Percentiles rank a stretch among this genome's conserved stretches.
Evolutionary conservation across 2,113 vertebrate species (phyloP).

Genomic region (Saiga tatarica): DNA sequence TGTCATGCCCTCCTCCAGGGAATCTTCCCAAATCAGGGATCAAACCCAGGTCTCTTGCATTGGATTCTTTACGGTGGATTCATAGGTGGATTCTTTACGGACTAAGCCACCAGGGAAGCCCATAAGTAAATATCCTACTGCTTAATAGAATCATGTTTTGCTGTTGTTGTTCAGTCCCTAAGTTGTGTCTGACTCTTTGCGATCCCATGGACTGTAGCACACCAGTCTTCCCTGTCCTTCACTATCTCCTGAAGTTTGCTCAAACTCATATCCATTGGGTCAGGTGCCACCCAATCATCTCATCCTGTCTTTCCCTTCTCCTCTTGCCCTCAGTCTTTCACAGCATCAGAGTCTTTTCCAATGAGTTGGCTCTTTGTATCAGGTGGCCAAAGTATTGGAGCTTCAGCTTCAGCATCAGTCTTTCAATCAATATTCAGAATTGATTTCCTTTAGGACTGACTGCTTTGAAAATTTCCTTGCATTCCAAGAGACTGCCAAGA

Average conservation of each 20-base stretch:
- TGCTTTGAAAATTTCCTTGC: neutral
- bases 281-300: neutral
- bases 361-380: fast-evolving
- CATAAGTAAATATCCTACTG: neutral
- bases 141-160: neutral
- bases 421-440: neutral
- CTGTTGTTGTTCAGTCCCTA: neutral
- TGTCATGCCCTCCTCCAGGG: neutral
- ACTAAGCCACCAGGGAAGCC: neutral
- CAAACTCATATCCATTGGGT: neutral
- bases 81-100: fast-evolving
- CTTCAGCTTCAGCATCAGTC: neutral
- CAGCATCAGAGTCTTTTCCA: neutral
- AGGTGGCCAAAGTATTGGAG: neutral
- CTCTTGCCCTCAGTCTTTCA: neutral
- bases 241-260: neutral
- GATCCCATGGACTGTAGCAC: neutral
- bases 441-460: neutral
- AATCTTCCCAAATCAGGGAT: neutral
- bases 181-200: neutral
- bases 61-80: fast-evolving
- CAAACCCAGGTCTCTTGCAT: neutral
- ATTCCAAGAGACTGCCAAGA: neutral
- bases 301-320: neutral
- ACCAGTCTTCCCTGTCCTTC: neutral